Conservation (phyloP, 2,888 invertebrate species). For the Thera obeliscata region DNA sequence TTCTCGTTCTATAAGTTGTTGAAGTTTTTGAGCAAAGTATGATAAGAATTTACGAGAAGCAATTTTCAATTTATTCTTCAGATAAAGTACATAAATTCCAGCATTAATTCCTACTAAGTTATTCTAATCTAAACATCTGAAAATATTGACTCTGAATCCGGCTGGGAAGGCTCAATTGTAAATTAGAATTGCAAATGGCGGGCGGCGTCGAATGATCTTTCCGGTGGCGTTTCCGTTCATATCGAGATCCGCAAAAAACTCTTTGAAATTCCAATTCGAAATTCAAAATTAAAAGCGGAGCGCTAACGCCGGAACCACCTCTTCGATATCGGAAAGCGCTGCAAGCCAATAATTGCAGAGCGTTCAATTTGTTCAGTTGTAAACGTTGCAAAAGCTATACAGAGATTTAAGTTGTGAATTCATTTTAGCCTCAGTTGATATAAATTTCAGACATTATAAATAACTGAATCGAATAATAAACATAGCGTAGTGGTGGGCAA, state of each 20-base stretch:
- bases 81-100: constrained; percentile 3
- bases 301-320: constrained; percentile 51
- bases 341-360: constrained; percentile 45
- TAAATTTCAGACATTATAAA: too few species aligned
- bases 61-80: too few species aligned
- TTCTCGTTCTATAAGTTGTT: too few species aligned
- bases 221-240: constrained; percentile 62
- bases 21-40: too few species aligned
- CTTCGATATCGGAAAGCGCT: constrained; percentile 55
- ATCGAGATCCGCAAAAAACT: constrained; percentile 50
- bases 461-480: too few species aligned
- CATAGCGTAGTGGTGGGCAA: too few species aligned
- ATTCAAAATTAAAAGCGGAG: constrained; percentile 62
- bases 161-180: constrained; percentile 19
- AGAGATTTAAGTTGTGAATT: background rate
- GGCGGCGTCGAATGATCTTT: constrained; percentile 65
- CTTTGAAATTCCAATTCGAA: constrained; percentile 49
- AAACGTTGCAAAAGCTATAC: background rate
- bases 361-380: background rate
- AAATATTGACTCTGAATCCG: constrained; percentile 23
- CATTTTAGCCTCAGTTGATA: too few species aligned
- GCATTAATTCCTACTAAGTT: background rate
- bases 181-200: constrained; percentile 49
- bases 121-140: constrained; percentile 31
- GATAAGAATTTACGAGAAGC: too few species aligned